These are phyloP conservation scores for Chymomyza costata DNA, from an alignment of 1,140 invertebrate genomes.

Conservation along the genomic window DNA sequence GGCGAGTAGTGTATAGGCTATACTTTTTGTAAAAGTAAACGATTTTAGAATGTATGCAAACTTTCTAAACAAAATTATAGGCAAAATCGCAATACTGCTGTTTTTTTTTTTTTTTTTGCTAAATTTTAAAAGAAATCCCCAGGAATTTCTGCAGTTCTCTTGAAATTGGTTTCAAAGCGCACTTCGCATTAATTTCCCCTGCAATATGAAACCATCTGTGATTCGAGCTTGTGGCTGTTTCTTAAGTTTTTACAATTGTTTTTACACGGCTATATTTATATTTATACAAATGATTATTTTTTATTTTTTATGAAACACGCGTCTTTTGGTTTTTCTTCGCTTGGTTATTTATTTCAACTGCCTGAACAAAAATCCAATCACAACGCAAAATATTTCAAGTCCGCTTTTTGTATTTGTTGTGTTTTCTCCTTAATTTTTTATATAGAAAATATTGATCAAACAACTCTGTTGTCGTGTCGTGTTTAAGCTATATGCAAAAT, in stretches of 20 bases:
- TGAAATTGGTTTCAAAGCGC: too few relatives aligned
- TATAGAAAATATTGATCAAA: constrained; percentile 57
- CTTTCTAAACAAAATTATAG: too few relatives aligned
- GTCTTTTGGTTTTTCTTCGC: constrained; percentile 42
- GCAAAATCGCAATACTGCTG: too few relatives aligned
- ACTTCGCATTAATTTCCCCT: too few relatives aligned
- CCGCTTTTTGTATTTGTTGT: not conserved
- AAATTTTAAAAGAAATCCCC: too few relatives aligned
- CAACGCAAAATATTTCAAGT: constrained; percentile 35
- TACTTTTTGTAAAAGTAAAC: too few relatives aligned
- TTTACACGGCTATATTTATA: constrained; percentile 20
- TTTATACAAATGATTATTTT: constrained; percentile 22
- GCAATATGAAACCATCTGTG: too few relatives aligned
- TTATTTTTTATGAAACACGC: constrained; percentile 14
- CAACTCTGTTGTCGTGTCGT: constrained; percentile 44
- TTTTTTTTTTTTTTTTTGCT: too few relatives aligned
- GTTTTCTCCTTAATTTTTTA: not conserved
- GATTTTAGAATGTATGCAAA: too few relatives aligned
- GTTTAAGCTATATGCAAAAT: constrained; percentile 17
- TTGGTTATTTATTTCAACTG: constrained; percentile 45
- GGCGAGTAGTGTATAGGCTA: too few relatives aligned
- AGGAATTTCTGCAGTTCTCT: too few relatives aligned
- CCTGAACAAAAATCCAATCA: constrained; percentile 37
- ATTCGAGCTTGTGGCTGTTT: too few relatives aligned
- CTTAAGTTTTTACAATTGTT: constrained; percentile 53